phyloP scores from a whole-genome alignment of 2,888 invertebrate genomes.

The Sinopyrophorus schimmeli region DNA sequence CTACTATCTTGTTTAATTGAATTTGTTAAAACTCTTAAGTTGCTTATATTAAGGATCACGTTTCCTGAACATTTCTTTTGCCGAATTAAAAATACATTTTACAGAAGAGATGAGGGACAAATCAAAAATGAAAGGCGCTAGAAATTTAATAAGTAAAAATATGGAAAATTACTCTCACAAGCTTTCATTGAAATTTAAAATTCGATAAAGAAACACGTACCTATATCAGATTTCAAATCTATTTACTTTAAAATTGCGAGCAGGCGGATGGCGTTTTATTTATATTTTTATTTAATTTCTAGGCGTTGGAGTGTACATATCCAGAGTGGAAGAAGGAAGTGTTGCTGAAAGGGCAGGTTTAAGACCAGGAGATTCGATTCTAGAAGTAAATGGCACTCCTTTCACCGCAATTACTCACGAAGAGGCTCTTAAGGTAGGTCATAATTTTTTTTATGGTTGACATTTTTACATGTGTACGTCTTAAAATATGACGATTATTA shows the following conservation, averaged over 20 bases:
- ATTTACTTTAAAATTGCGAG: not conserved
- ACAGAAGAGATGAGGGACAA: no score
- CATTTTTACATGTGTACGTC: no score
- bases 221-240: not conserved
- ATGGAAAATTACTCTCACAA: not conserved
- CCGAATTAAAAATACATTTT: no score
- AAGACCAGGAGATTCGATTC: conserved; percentile 90
- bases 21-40: no score
- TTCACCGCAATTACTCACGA: conserved; percentile 91
- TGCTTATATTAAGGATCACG: no score
- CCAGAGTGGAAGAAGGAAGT: conserved; percentile 86
- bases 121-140: no score
- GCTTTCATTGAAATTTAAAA: no score
- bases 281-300: conserved; percentile 36
- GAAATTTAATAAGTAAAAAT: no score
- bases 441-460: conserved; percentile 25
- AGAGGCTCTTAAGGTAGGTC: conserved; percentile 85
- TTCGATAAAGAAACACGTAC: not conserved
- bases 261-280: not conserved
- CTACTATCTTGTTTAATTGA: no score
- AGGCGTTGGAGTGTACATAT: conserved; percentile 89
- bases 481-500: no score
- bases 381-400: conserved; percentile 92
- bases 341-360: conserved; percentile 87
- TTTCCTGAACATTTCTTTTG: no score